Percentiles rank a stretch among this genome's conserved stretches.
phyloP scores from a whole-genome alignment of 2,888 invertebrate genomes.

The Eristalis arbustorum region DNA sequence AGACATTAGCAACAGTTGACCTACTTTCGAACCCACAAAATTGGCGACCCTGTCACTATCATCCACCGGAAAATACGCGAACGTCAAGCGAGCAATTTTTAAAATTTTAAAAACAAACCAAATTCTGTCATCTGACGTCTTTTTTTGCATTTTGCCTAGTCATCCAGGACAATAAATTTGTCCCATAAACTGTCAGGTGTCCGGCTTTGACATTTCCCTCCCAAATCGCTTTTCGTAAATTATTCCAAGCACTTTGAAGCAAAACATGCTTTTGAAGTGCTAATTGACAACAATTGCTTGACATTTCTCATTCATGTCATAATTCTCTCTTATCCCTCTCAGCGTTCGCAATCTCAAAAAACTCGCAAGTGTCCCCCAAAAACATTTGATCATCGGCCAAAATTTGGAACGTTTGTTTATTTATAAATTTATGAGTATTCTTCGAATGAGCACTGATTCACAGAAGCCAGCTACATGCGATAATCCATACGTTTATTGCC shows the following conservation, averaged over 20 bases:
- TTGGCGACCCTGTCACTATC: too few relatives aligned
- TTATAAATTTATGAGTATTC: not conserved
- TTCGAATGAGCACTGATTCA: not conserved
- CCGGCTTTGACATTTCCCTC: not conserved
- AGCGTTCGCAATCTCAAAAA: not conserved
- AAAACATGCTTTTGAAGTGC: not conserved
- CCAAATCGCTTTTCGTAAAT: not conserved
- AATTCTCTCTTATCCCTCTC: not conserved
- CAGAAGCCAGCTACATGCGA: not conserved
- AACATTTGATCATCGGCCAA: not conserved
- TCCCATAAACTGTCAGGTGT: not conserved
- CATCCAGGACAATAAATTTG: not conserved
- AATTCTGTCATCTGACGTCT: not conserved
- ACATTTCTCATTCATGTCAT: not conserved
- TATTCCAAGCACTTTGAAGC: not conserved
- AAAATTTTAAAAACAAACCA: not conserved
- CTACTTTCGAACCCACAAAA: too few relatives aligned
- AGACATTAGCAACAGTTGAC: too few relatives aligned
- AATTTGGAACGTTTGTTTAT: not conserved
- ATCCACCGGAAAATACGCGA: too few relatives aligned
- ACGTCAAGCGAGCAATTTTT: too few relatives aligned
- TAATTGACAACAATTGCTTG: not conserved
- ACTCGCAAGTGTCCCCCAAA: not conserved
- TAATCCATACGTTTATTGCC: constrained; percentile 1
- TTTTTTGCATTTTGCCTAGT: not conserved